Conservation (phyloP, 2,113 vertebrate species). For the Trogon surrucura region DNA sequence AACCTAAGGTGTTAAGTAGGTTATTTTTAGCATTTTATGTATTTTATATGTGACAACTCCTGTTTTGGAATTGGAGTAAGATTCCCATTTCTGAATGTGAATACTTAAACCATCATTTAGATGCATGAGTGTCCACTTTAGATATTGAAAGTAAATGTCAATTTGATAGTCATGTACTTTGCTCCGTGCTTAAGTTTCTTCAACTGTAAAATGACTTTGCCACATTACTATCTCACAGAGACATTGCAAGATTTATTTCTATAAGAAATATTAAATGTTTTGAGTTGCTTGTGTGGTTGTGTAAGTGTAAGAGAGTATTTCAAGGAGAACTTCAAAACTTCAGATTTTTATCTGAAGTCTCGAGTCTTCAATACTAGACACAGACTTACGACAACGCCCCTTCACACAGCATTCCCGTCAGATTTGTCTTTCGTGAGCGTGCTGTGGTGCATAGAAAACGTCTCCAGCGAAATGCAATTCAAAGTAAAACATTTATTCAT, state of each 20-base stretch:
- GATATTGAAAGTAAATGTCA: neutral
- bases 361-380: neutral
- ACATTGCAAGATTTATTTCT: neutral
- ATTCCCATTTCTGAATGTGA: neutral
- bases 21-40: neutral
- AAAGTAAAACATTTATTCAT: neutral
- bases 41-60: neutral
- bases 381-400: neutral
- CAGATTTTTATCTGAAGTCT: neutral
- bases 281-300: neutral
- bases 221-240: neutral
- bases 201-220: neutral
- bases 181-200: neutral
- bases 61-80: neutral
- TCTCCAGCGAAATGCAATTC: neutral
- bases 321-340: neutral
- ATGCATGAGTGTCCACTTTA: neutral
- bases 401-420: neutral
- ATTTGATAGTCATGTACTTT: neutral
- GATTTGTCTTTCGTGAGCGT: neutral
- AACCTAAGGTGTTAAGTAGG: neutral
- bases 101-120: neutral
- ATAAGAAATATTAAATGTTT: neutral
- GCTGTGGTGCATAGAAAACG: neutral
- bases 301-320: neutral